These are phyloP conservation scores for Campylomormyrus numenius DNA, from an alignment of 2,113 vertebrate genomes.

Conservation along the genomic window DNA sequence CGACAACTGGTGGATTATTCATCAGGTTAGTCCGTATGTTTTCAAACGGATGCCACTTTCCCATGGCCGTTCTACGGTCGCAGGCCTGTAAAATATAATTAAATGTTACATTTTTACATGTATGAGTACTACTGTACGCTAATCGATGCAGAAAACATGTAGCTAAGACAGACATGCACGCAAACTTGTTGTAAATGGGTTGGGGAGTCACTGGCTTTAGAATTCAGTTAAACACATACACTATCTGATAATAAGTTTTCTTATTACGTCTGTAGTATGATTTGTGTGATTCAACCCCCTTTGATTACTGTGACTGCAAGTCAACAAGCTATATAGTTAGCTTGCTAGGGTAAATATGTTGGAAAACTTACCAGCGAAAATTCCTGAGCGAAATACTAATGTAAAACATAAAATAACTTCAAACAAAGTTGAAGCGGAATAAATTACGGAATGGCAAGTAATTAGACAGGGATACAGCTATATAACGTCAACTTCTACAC, in stretches of 20 bases:
- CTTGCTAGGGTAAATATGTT: neutral
- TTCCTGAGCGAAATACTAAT: neutral
- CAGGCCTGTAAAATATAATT: neutral
- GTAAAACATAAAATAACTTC: neutral
- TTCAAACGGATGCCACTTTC: slow-evolving; percentile 47
- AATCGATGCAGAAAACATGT: neutral
- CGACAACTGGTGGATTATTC: slow-evolving; percentile 54
- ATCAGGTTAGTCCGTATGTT: slow-evolving; percentile 48
- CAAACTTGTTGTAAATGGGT: neutral
- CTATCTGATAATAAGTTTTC: neutral
- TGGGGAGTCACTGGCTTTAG: neutral
- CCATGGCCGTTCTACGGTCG: slow-evolving; percentile 56
- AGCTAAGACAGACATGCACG: neutral
- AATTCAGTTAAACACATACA: neutral
- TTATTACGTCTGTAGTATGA: neutral
- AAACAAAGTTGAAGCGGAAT: neutral
- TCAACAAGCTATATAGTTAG: neutral
- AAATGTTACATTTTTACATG: neutral
- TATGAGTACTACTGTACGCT: neutral
- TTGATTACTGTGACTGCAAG: neutral
- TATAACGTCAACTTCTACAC: neutral
- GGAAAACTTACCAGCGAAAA: slow-evolving; percentile 7
- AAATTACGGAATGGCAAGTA: neutral
- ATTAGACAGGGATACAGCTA: neutral
- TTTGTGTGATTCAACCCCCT: neutral